Percentiles rank a stretch among this genome's conserved stretches.
Conservation (phyloP, 2,113 vertebrate genomes). For the Ammodytes dubius region DNA sequence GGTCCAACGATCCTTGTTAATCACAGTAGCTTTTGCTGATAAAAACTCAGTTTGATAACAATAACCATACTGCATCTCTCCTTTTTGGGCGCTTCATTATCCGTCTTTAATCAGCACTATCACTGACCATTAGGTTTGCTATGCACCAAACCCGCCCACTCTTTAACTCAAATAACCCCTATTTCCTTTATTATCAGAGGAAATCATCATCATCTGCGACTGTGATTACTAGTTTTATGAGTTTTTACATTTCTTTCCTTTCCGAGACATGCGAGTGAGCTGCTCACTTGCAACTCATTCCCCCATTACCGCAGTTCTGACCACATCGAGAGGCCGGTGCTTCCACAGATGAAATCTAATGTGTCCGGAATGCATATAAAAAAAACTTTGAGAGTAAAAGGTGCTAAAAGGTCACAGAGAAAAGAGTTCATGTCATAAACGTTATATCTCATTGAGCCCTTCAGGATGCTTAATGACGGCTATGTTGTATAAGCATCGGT, state of each 20-base stretch:
- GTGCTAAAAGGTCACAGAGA: constrained; percentile 2
- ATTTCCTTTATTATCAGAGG: constrained; percentile 48
- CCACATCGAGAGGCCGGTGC: not conserved
- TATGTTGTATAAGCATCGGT: constrained; percentile 9
- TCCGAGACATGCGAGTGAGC: constrained; percentile 5
- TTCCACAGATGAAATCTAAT: constrained; percentile 15
- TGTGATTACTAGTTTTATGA: constrained; percentile 37
- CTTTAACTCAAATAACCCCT: constrained; percentile 6
- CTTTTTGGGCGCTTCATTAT: constrained; percentile 51
- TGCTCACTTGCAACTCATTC: constrained; percentile 7
- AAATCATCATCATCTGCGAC: constrained; percentile 34
- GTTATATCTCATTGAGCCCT: constrained; percentile 17
- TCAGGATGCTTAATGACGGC: constrained; percentile 35
- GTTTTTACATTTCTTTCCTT: constrained; percentile 40
- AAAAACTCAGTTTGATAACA: constrained; percentile 6
- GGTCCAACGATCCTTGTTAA: not conserved
- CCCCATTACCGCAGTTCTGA: constrained; percentile 11
- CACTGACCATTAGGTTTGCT: constrained; percentile 40
- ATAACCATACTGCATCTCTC: constrained; percentile 16
- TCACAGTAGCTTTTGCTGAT: constrained; percentile 15
- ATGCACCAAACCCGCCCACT: constrained; percentile 10
- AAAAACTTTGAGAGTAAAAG: constrained; percentile 19
- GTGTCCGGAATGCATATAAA: constrained; percentile 4
- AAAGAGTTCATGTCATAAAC: not conserved
- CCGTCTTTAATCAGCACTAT: constrained; percentile 17